These are phyloP conservation scores for Manacus vitellinus DNA, from an alignment of 2,113 vertebrate genomes.

Conservation along the genomic window DNA sequence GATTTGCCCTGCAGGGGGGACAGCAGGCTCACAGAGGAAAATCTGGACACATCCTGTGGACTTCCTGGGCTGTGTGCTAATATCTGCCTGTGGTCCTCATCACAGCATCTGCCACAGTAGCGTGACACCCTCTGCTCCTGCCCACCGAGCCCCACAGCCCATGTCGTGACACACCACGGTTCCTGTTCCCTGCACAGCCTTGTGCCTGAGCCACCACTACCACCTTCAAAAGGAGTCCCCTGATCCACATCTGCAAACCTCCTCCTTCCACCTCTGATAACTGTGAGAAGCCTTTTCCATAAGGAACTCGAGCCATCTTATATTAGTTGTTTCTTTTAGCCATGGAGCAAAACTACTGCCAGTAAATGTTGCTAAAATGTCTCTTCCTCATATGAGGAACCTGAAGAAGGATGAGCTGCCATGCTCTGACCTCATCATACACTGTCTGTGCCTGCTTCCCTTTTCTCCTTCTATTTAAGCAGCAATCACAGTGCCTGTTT, in stretches of 20 bases:
- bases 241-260: neutral
- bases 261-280: neutral
- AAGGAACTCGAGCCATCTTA: neutral
- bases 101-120: rapidly evolving
- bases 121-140: neutral
- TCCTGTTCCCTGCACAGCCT: neutral
- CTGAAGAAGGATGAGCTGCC: neutral
- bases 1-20: neutral
- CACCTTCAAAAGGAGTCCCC: rapidly evolving
- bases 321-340: neutral
- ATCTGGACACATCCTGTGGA: neutral
- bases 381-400: neutral
- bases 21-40: neutral
- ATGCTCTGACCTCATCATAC: neutral
- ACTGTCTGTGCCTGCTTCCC: neutral
- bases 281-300: neutral
- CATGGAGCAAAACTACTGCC: neutral
- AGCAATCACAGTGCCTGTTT: neutral
- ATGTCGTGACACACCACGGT: rapidly evolving
- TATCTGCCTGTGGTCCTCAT: neutral
- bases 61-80: neutral
- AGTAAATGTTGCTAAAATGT: neutral
- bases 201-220: rapidly evolving
- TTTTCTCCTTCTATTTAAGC: constrained; percentile 20
- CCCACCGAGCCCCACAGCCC: neutral